Base-by-base conservation (phyloP, 2,888 invertebrate genomes). In the Aradus depressus region DNA sequence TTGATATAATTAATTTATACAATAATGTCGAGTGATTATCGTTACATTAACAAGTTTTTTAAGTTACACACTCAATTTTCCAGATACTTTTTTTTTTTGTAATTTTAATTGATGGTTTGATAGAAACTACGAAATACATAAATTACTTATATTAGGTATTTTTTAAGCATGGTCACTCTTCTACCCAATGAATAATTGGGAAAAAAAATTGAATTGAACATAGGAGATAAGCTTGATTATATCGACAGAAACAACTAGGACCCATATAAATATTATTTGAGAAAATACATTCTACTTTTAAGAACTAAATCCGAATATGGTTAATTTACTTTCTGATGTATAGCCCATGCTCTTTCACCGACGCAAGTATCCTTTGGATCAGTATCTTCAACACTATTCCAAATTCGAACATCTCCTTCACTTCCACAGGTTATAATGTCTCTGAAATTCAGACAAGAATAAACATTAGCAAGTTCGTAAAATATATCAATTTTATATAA, bases 321-420 rank as follows among this genome's bases (percentile, higher is more conserved):
- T 14, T 35, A 28, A 10, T 23, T 28, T 43, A 80, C 81, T 67
- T 80, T 80, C 60, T 80, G 80, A 52, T 80, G 77, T 39, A 90
- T 75, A 53, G 84, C 78, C 53, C 81, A 72, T 1, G 86, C 83
- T 69, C 77, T 82, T 66, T 92, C 92, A 2, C 90, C 90, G 51
- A 90, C 77, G 64, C 85, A 85, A 60, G 80, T 82, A 8, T 89
- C 85, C 12, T 77, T 75, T 0, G 91, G 89, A 67, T 91, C 90
- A 65, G 88, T 89, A 64, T 90, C 84, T 64, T 89, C 84, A 57
- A 88, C 78, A 58, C 81, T 81, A 31, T 81, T 71, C 91, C 92
- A 96, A 55, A 88, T 80, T 61, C 93, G 75, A 19, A 93, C 81
- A 68, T 95, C 93, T 21, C 93, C 92, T 70, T 95, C 95, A 28